Conservation (phyloP, 2,797 vertebrate genomes). For the Cyclura pinguis region DNA sequence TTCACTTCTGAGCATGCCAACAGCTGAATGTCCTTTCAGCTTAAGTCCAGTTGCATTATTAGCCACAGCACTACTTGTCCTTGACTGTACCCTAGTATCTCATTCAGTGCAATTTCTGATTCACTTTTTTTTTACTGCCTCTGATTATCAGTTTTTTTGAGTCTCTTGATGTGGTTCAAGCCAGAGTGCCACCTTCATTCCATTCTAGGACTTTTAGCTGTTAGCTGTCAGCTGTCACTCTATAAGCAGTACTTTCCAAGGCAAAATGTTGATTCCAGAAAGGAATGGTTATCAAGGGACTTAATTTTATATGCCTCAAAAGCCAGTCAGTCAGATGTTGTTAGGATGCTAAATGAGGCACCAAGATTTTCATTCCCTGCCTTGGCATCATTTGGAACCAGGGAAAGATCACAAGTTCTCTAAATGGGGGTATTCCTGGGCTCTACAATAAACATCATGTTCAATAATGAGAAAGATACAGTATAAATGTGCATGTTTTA, state of each 20-base stretch:
- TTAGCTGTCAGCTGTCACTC: neutral
- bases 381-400: neutral
- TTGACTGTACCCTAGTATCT: too few relatives aligned
- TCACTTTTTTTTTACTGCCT: conserved; percentile 17
- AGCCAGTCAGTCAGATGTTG: neutral
- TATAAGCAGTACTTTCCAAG: neutral
- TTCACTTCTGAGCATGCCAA: too few relatives aligned
- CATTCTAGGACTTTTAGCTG: neutral
- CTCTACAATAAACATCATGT: neutral
- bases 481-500: neutral
- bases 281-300: neutral
- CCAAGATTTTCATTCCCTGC: conserved; percentile 1
- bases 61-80: too few relatives aligned
- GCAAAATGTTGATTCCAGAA: conserved; percentile 10
- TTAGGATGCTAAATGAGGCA: neutral
- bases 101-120: neutral
- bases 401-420: neutral
- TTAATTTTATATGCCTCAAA: conserved; percentile 14
- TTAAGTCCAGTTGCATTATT: too few relatives aligned
- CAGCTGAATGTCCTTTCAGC: too few relatives aligned
- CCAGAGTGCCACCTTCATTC: neutral
- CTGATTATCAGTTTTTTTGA: neutral
- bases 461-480: neutral
- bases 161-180: neutral
- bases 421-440: neutral